phyloP scores from a whole-genome alignment of 2,888 invertebrate genomes.

The Cerastoderma edule region DNA sequence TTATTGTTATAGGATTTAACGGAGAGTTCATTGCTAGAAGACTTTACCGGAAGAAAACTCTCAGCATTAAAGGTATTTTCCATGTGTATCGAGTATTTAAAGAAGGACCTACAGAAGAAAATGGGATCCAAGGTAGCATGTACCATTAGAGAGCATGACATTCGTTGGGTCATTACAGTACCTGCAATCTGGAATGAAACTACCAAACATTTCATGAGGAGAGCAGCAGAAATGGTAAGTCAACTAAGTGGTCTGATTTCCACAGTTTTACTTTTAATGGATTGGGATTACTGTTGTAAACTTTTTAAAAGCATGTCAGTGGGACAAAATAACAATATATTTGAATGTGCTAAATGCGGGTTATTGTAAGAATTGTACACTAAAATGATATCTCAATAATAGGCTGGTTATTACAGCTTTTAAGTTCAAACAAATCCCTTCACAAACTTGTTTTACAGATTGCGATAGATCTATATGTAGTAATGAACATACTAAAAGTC shows the following conservation, averaged over 20 bases:
- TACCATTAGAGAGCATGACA: neutral
- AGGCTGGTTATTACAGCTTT: no score
- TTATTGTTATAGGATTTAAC: neutral
- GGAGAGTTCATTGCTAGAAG: neutral
- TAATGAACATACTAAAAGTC: no score
- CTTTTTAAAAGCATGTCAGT: no score
- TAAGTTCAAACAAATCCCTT: no score
- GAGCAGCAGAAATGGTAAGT: conserved; percentile 1
- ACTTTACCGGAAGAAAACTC: neutral
- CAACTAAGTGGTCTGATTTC: neutral
- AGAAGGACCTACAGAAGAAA: neutral
- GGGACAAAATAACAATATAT: no score
- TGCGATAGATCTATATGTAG: no score
- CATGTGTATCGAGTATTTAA: conserved; percentile 2
- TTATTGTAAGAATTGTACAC: no score
- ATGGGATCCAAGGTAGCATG: neutral
- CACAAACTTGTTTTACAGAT: no score
- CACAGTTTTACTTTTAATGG: no score
- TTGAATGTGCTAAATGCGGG: no score
- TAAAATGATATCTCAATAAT: no score
- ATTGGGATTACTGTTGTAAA: no score
- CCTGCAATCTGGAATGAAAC: conserved; percentile 11
- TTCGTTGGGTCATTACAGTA: conserved; percentile 9
- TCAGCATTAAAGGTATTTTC: conserved; percentile 12
- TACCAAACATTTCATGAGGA: conserved; percentile 9